Conservation (phyloP, 2,113 vertebrate species). For the Zapornia atra region DNA sequence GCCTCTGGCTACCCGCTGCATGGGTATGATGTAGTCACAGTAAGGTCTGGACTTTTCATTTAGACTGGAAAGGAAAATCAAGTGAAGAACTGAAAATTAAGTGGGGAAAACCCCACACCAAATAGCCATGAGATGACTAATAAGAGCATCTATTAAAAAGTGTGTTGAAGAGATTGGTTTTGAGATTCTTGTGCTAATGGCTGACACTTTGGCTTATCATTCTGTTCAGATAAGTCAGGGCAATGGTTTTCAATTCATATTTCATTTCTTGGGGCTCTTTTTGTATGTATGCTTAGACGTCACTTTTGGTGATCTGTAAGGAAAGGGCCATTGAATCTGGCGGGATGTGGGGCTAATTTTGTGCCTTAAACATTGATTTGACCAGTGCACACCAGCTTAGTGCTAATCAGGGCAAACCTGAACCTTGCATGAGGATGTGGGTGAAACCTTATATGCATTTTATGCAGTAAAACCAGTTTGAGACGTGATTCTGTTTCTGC, state of each 20-base stretch:
- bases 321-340: neutral
- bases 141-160: neutral
- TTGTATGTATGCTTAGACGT: neutral
- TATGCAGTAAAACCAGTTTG: neutral
- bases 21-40: constrained; percentile 78
- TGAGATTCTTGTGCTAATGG: constrained; percentile 10
- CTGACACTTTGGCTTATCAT: neutral
- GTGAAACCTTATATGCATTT: constrained; percentile 10
- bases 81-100: neutral
- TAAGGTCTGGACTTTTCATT: constrained; percentile 73
- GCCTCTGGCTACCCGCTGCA: constrained; percentile 74
- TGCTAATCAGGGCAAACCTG: neutral
- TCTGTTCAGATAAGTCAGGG: neutral
- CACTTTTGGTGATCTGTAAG: neutral
- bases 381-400: neutral
- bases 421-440: constrained; percentile 17
- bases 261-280: neutral
- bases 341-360: neutral
- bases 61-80: constrained; percentile 52
- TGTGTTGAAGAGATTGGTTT: neutral
- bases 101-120: rapidly evolving
- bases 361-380: constrained; percentile 7
- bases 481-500: constrained; percentile 2
- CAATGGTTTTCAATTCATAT: constrained; percentile 5
- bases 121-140: neutral